Conservation (phyloP, 2,888 invertebrate species). For the Clunio marinus region DNA sequence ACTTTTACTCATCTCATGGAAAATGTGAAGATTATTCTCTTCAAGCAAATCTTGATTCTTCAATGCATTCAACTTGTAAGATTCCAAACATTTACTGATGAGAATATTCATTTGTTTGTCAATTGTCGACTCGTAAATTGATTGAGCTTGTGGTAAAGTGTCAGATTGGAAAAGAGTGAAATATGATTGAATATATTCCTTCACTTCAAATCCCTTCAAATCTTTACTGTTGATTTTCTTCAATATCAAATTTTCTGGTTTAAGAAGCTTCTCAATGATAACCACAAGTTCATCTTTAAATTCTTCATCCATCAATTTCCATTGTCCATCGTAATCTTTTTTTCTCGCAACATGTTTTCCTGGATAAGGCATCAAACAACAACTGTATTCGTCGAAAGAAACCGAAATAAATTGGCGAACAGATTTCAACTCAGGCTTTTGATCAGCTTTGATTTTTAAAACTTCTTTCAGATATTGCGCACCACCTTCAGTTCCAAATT, state of each 20-base stretch:
- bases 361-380: constrained; percentile 38
- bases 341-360: constrained; percentile 4
- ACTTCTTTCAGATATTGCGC: not conserved
- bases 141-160: constrained; percentile 13
- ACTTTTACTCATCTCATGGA: not conserved
- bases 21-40: not conserved
- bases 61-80: not conserved
- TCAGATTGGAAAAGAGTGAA: constrained; percentile 9
- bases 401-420: constrained; percentile 19
- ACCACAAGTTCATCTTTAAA: constrained; percentile 77
- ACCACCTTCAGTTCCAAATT: constrained; percentile 32
- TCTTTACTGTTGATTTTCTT: constrained; percentile 89
- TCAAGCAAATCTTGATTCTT: not conserved
- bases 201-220: constrained; percentile 78
- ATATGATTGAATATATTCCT: constrained; percentile 61
- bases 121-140: constrained; percentile 22
- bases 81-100: not conserved
- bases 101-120: constrained; percentile 21
- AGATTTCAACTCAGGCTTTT: constrained; percentile 24
- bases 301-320: constrained; percentile 75
- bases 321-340: not conserved
- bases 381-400: constrained; percentile 30
- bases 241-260: constrained; percentile 80
- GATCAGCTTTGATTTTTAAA: constrained; percentile 17
- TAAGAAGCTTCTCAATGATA: constrained; percentile 77